Conservation (phyloP, 2,113 vertebrate species). For the Nothocercus julius region DNA sequence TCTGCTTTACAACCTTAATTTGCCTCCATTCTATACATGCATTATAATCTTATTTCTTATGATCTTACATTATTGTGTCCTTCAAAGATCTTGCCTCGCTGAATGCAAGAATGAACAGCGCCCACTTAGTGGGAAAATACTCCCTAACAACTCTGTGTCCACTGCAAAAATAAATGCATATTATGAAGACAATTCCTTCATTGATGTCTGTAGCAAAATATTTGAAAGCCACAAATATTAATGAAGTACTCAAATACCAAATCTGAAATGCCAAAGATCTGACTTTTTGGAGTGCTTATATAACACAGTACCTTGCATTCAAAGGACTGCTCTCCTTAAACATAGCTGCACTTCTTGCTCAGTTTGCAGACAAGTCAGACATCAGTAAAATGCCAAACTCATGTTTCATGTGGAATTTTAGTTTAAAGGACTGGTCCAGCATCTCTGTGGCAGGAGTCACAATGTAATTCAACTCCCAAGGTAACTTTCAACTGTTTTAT, state of each 20-base stretch:
- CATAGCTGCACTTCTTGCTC: neutral
- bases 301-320: neutral
- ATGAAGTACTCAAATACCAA: neutral
- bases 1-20: neutral
- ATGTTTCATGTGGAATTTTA: neutral
- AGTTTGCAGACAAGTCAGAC: neutral
- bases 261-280: neutral
- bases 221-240: neutral
- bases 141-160: neutral
- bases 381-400: neutral
- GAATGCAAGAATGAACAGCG: neutral
- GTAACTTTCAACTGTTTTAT: neutral
- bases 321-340: neutral
- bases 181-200: neutral
- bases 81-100: neutral
- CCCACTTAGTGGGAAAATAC: neutral
- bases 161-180: neutral
- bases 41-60: neutral
- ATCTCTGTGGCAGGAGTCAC: neutral
- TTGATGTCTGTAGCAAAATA: neutral
- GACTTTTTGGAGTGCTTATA: neutral
- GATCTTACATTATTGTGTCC: neutral
- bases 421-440: neutral
- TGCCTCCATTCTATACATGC: neutral
- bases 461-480: neutral